These are phyloP conservation scores for Neotoma lepida DNA, from an alignment of 2,113 vertebrate genomes.

Conservation along the genomic window DNA sequence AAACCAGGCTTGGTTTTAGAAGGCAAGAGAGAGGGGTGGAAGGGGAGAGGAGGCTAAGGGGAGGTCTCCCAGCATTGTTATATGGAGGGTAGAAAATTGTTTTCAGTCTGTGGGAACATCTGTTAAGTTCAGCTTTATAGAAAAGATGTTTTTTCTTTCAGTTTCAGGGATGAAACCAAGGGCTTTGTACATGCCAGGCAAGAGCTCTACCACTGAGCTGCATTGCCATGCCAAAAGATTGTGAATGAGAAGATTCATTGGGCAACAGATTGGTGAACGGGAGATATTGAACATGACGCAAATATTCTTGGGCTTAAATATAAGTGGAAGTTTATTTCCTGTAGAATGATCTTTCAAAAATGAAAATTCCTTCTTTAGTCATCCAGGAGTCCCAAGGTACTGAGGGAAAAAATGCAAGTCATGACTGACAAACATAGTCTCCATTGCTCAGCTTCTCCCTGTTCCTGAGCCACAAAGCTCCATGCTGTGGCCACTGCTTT, in stretches of 20 bases:
- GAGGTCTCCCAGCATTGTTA: background rate
- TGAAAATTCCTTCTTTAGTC: slow-evolving; percentile 20
- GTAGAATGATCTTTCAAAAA: slow-evolving; percentile 35
- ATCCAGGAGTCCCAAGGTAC: background rate
- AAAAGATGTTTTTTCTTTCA: background rate
- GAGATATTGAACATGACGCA: background rate
- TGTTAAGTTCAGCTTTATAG: background rate
- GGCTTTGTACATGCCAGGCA: background rate
- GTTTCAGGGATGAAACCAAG: background rate
- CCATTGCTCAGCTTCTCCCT: background rate
- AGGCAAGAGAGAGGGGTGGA: background rate
- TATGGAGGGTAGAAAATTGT: background rate
- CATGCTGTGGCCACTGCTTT: background rate
- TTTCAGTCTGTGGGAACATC: background rate
- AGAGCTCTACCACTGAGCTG: background rate
- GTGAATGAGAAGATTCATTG: background rate
- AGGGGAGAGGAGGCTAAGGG: background rate
- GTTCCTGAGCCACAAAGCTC: background rate
- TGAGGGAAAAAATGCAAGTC: background rate
- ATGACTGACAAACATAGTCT: background rate
- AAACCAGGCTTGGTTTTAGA: background rate
- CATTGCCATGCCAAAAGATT: background rate
- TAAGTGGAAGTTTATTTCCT: slow-evolving; percentile 20
- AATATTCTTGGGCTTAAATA: background rate
- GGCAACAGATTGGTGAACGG: background rate